Conservation (phyloP, 2,113 vertebrate species). For the Crocuta crocuta region DNA sequence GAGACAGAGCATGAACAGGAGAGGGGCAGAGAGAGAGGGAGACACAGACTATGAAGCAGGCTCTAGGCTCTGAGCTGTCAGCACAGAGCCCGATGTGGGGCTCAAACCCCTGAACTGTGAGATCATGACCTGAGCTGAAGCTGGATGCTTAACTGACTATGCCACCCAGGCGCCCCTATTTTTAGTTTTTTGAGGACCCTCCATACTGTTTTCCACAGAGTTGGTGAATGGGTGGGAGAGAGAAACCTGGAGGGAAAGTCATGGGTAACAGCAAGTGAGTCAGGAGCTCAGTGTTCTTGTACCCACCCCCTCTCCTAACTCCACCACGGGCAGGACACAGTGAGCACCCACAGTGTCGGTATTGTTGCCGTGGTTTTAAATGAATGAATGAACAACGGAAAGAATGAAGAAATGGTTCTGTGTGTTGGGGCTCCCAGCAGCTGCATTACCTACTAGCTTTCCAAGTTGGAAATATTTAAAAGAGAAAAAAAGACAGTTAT, state of each 20-base stretch:
- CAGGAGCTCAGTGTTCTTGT: background rate
- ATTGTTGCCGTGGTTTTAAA: background rate
- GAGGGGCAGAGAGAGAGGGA: too few species aligned
- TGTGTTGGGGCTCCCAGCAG: background rate
- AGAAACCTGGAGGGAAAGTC: background rate
- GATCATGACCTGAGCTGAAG: too few species aligned
- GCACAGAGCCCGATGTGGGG: too few species aligned
- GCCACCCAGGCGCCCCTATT: background rate
- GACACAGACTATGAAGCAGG: too few species aligned
- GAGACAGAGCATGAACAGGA: too few species aligned
- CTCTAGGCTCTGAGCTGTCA: too few species aligned
- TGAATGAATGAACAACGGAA: background rate
- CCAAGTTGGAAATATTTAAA: conserved; percentile 46
- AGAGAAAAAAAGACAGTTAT: conserved; percentile 1
- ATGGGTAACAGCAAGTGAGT: accelerated
- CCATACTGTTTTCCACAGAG: background rate
- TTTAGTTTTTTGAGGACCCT: background rate
- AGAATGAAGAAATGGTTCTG: background rate
- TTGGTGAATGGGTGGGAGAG: background rate
- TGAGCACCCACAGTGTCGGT: accelerated
- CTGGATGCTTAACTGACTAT: too few species aligned
- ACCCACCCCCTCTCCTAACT: too few species aligned
- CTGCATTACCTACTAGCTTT: background rate
- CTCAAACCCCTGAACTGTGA: too few species aligned
- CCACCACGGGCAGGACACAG: background rate